These are phyloP conservation scores for Andrena dorsata DNA, from an alignment of 2,888 invertebrate species.

Conservation along the genomic window DNA sequence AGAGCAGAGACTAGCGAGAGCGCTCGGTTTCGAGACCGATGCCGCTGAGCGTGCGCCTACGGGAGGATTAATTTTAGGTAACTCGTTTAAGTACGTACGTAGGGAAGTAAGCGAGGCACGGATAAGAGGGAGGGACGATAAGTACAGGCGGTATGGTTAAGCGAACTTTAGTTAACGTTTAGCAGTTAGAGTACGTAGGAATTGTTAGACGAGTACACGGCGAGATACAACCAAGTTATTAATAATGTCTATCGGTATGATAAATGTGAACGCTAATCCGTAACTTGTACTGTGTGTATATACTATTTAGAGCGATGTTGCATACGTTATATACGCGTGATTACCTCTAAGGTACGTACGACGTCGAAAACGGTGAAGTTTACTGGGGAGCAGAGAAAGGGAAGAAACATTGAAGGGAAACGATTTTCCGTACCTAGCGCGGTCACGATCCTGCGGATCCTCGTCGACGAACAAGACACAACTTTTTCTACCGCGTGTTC, in stretches of 20 bases:
- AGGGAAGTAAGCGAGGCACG: constrained; percentile 34
- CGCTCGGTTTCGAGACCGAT: constrained; percentile 49
- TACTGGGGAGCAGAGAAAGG: background rate
- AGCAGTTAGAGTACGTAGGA: constrained; percentile 73
- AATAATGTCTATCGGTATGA: constrained; percentile 73
- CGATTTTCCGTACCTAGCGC: constrained; percentile 43
- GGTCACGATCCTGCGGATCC: background rate
- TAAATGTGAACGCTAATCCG: constrained; percentile 74
- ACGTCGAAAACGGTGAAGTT: constrained; percentile 20
- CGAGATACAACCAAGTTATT: constrained; percentile 64
- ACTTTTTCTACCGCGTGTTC: constrained; percentile 53
- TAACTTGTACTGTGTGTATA: constrained; percentile 73
- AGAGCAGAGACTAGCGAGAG: constrained; percentile 28
- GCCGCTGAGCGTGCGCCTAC: constrained; percentile 58
- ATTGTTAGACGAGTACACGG: constrained; percentile 73
- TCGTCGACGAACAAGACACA: background rate
- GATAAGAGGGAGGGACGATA: constrained; percentile 38
- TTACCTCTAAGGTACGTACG: constrained; percentile 58
- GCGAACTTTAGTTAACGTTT: constrained; percentile 67
- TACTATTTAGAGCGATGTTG: constrained; percentile 61
- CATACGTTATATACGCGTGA: constrained; percentile 65
- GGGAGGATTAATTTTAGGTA: constrained; percentile 58
- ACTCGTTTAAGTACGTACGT: constrained; percentile 55
- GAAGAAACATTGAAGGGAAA: background rate
- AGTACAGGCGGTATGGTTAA: constrained; percentile 39